Evolutionary conservation across 2,888 invertebrate species (phyloP).

Genomic region (Lasius platythorax): DNA sequence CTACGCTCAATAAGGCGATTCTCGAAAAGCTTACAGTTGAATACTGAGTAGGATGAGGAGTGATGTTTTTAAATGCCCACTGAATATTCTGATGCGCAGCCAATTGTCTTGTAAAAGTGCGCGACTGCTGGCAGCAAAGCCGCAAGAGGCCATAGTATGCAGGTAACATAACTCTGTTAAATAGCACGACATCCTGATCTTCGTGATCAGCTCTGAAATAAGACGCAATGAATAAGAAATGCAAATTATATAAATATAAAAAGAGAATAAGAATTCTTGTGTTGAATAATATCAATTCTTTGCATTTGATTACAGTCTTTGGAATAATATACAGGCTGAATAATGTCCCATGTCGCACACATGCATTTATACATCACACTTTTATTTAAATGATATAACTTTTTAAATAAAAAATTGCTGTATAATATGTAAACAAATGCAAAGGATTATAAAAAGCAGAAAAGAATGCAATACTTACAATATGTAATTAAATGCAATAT

Average conservation of each 20-base stretch:
- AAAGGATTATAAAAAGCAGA: background rate
- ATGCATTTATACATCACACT: background rate
- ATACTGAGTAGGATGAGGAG: conserved; percentile 98
- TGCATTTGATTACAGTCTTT: background rate
- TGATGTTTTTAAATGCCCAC: conserved; percentile 98
- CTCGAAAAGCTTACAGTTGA: conserved; percentile 88
- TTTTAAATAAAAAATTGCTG: background rate
- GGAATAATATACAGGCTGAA: background rate
- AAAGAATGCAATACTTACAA: conserved; percentile 89
- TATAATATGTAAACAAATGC: background rate
- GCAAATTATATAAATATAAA: background rate
- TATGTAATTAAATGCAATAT: conserved; percentile 98
- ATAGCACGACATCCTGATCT: conserved; percentile 97
- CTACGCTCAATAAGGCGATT: background rate
- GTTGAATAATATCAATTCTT: background rate
- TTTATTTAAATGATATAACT: background rate
- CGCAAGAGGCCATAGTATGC: conserved; percentile 96
- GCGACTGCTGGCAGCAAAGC: conserved; percentile 96
- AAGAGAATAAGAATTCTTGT: background rate
- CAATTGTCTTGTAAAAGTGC: conserved; percentile 93
- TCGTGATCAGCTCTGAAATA: conserved; percentile 95
- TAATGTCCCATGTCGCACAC: background rate
- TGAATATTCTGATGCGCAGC: conserved; percentile 98
- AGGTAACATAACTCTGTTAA: conserved; percentile 97
- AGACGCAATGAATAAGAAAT: background rate